phyloP scores from a whole-genome alignment of 23 tunicate genomes.

The Styela plicata region DNA sequence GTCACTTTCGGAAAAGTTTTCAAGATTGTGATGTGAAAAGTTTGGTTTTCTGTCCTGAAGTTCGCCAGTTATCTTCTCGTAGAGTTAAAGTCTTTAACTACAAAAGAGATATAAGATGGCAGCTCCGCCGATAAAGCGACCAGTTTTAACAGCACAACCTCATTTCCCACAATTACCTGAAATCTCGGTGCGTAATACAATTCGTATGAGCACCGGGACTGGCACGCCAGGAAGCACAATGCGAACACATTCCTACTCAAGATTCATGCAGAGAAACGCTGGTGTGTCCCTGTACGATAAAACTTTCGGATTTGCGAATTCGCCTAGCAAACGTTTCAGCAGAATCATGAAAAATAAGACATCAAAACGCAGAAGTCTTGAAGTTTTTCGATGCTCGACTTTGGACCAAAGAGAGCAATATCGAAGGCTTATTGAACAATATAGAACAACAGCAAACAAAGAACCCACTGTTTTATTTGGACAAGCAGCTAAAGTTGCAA shows the following conservation, averaged over 20 bases:
- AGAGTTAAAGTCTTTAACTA: no score
- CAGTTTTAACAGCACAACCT: not conserved
- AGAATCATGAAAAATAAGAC: not conserved
- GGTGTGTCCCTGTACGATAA: constrained; percentile 16
- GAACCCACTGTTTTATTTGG: constrained; percentile 27
- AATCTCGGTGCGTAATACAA: not conserved
- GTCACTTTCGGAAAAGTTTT: no score
- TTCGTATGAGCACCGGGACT: not conserved
- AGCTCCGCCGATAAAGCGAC: not conserved
- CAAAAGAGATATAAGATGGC: no score
- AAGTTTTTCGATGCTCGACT: constrained; percentile 48
- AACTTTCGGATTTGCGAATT: constrained; percentile 19
- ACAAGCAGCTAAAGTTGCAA: not conserved
- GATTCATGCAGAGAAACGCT: not conserved
- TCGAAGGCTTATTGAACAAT: constrained; percentile 53
- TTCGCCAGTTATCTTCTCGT: no score
- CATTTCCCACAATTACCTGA: not conserved
- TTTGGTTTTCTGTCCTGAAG: no score
- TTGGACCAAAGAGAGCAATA: constrained; percentile 74
- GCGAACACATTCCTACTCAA: constrained; percentile 12
- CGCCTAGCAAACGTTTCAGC: not conserved
- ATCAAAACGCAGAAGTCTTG: constrained; percentile 26
- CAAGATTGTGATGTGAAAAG: no score
- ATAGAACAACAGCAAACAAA: constrained; percentile 31
- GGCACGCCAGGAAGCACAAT: not conserved